Percentiles rank a stretch among this genome's conserved stretches.
phyloP scores from a whole-genome alignment of 2,888 invertebrate genomes.

The Ochropacha duplaris region DNA sequence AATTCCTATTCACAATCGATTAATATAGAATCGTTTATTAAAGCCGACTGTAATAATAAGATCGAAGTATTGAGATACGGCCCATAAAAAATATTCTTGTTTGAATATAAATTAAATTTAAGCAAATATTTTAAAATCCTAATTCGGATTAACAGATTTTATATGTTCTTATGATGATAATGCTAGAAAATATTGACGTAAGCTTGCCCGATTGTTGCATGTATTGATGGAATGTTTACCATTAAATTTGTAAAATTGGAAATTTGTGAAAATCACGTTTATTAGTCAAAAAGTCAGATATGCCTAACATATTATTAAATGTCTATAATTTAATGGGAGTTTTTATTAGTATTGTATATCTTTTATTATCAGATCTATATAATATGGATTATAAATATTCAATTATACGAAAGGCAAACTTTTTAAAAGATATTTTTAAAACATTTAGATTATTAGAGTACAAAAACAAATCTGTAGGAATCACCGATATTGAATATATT shows the following conservation, averaged over 20 bases:
- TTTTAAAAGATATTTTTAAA: no score
- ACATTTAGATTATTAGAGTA: no score
- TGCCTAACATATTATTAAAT: neutral
- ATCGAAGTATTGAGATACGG: constrained; percentile 52
- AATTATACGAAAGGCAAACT: no score
- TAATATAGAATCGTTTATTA: constrained; percentile 54
- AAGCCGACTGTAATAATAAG: constrained; percentile 44
- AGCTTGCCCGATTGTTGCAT: constrained; percentile 11
- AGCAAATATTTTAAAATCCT: constrained; percentile 52
- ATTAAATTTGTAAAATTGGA: constrained; percentile 3
- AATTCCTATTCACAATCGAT: constrained; percentile 69
- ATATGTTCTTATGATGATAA: constrained; percentile 28
- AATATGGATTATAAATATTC: neutral
- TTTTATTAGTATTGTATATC: no score
- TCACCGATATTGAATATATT: no score
- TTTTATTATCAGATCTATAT: no score
- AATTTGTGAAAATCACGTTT: neutral
- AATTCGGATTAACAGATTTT: constrained; percentile 35
- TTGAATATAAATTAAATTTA: constrained; percentile 62
- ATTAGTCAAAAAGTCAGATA: neutral
- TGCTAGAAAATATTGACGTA: constrained; percentile 18
- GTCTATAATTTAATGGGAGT: no score
- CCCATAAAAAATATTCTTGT: constrained; percentile 52
- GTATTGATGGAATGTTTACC: constrained; percentile 12
- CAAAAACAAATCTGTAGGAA: no score